Base-by-base conservation (phyloP, 1,140 invertebrate genomes). In the Tetramorium alpestre region DNA sequence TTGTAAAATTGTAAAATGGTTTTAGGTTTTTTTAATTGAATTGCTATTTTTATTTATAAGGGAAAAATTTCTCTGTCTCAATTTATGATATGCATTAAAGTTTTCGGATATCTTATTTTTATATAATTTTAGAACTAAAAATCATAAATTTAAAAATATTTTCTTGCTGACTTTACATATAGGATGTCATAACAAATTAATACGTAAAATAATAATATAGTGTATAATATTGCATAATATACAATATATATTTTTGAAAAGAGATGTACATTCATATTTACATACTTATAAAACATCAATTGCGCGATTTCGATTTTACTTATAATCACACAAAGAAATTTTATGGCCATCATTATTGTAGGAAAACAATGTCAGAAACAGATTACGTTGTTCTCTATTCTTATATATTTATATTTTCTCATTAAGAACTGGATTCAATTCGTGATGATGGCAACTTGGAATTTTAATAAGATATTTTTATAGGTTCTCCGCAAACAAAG, bases 241-340 rank as follows among this genome's bases (percentile, higher is more conserved):
- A 44, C 5, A 78, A 65, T 41, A 38, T 65, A n/a, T 49, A 38
- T 78, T 65, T 64, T 38, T 3, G 3, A 25, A 11, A 28, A 38
- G 16, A 49, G 0, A n/a, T 49, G 22, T 13, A 8, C 13, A 22
- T 22, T 22, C 22, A 13, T 67, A 65, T n/a, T 60, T 13, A 8
- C 13, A n/a, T 80, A 51, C 33, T 60, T 60, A 28, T 38, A 41
- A 56, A 6, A 38, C 16, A 25, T 54, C 51, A 41, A 44, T n/a
- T 70, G 3, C 22, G 1, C 10, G 22, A 70, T 33, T 8, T 70
- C 22, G 16, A 70, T 44, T 70, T 8, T 33, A 10, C 6, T 82
- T 33, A 60, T 87, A 38, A 38, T 13, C 44, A 56, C 70, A 58
- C 87, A 87, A 89, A 87, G 56, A 75, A 87, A 89, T 87, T 89